A percentile compares a stretch with the other conserved stretches of the same genome.
These are phyloP conservation scores for Picathartes gymnocephalus DNA, from an alignment of 2,113 vertebrate species.

Conservation along the genomic window DNA sequence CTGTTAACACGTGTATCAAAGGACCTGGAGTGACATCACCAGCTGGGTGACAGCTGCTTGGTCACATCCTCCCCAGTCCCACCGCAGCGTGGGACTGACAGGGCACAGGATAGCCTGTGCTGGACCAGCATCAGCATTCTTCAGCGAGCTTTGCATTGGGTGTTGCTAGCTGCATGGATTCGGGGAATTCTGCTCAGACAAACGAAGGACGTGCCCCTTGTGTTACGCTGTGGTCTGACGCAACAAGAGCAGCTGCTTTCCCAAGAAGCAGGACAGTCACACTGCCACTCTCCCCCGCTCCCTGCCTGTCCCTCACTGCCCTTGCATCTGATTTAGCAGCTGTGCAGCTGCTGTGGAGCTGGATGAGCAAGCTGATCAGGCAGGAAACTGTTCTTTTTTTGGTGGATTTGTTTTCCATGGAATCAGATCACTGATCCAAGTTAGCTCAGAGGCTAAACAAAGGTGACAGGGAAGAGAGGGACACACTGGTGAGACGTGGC, in stretches of 20 bases:
- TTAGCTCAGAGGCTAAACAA: neutral
- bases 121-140: neutral
- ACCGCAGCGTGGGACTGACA: neutral
- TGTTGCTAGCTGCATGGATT: neutral
- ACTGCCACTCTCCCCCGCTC: accelerated
- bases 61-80: neutral
- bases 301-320: neutral
- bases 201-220: neutral
- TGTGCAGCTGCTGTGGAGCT: neutral
- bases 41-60: neutral
- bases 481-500: neutral
- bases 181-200: neutral
- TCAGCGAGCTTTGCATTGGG: neutral
- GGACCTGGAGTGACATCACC: neutral
- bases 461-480: neutral
- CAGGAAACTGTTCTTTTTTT: neutral
- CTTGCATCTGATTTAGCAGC: neutral
- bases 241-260: neutral
- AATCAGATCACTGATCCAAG: neutral
- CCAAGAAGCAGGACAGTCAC: neutral
- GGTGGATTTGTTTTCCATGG: neutral
- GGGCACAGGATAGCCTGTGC: neutral
- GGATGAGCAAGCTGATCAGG: neutral
- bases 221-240: neutral
- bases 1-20: neutral